Evolutionary conservation across 2,113 vertebrate species (phyloP).

Genomic region (Bettongia penicillata): DNA sequence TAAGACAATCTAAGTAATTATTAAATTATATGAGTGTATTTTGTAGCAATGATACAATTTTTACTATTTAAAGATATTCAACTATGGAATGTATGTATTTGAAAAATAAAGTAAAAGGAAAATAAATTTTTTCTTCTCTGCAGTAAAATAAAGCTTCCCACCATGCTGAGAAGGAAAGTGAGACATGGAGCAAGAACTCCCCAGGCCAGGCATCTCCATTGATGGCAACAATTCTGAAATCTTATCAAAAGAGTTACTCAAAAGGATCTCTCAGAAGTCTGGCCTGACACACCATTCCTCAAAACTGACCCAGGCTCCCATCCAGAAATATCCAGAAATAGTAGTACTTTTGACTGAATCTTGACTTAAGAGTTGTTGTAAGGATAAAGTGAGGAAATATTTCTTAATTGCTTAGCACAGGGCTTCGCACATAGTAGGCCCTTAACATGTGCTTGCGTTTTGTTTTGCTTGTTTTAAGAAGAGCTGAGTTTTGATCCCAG

Average conservation of each 20-base stretch:
- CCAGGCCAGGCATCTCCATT: constrained; percentile 30
- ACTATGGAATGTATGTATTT: constrained; percentile 62
- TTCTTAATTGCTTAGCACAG: not conserved
- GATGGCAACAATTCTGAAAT: not conserved
- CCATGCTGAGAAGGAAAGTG: constrained; percentile 59
- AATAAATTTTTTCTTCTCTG: constrained; percentile 65
- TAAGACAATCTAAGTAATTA: constrained; percentile 55
- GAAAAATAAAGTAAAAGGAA: constrained; percentile 77
- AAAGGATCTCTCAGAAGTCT: not conserved
- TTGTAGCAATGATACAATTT: constrained; percentile 73
- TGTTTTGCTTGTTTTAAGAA: not conserved
- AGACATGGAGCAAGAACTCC: constrained; percentile 28
- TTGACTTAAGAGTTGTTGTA: not conserved
- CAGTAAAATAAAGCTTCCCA: constrained; percentile 75
- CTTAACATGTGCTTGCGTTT: not conserved
- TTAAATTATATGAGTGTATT: constrained; percentile 77
- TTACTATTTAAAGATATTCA: constrained; percentile 57
- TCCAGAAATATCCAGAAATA: not conserved
- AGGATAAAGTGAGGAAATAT: not conserved
- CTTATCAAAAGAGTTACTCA: not conserved
- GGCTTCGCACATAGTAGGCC: not conserved
- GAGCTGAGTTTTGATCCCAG: not conserved
- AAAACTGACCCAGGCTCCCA: not conserved
- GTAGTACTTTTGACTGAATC: not conserved
- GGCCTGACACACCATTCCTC: not conserved